Conservation (phyloP, 37 sponge, comb jelly and placozoan genomes). For the Sycon ciliatum region DNA sequence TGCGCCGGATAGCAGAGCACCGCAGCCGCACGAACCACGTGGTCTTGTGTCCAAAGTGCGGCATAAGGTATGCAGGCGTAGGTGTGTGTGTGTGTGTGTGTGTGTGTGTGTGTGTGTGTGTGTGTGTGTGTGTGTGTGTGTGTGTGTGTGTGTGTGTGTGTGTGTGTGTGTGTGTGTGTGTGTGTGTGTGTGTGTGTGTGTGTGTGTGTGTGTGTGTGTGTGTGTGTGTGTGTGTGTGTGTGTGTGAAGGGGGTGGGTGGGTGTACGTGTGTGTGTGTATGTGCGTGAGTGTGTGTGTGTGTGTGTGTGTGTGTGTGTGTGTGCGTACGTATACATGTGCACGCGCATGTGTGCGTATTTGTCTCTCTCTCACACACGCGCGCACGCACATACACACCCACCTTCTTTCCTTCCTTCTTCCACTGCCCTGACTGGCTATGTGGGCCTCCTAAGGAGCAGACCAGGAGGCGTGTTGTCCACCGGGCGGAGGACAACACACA, state of each 20-base stretch:
- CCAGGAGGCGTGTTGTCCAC: no score
- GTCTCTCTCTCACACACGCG: no score
- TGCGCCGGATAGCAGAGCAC: no score
- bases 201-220: conserved; percentile 10
- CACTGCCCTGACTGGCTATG: no score
- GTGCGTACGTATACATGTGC: neutral
- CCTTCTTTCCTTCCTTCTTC: neutral
- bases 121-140: no score
- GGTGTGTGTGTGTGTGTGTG: no score
- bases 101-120: no score
- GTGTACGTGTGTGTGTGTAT: conserved; percentile 39
- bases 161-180: no score
- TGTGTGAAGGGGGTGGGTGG: neutral
- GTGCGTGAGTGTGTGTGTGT: conserved; percentile 21
- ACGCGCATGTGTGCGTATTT: neutral
- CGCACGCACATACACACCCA: no score
- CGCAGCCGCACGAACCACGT: neutral
- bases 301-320: neutral
- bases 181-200: no score
- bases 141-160: no score
- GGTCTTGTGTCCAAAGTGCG: neutral
- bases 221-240: conserved; percentile 10
- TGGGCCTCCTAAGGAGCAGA: no score
- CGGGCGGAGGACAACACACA: neutral
- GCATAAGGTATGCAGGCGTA: neutral